Evolutionary conservation across 2,113 vertebrate species (phyloP), one percentile per base, ranked within the genome.

Genomic region (Struthio camelus): DNA sequence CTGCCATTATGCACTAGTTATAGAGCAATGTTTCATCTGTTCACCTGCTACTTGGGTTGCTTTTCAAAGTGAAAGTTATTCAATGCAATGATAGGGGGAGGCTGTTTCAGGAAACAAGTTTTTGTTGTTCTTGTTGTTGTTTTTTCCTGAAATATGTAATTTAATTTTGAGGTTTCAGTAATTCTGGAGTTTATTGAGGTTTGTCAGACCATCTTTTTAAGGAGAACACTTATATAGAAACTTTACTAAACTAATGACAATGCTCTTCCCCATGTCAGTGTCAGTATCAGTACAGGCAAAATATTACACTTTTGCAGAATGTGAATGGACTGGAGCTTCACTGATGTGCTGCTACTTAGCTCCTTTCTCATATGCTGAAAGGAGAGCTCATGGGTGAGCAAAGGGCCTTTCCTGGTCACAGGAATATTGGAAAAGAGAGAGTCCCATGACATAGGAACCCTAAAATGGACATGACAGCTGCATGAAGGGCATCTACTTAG

Each of bases 181-280:
- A 59, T 90, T 76, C 56, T 66, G 38, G 73, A 89, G 28, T 87
- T 94, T 87, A 90, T 88, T 87, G 48, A 46, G 56, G 13, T 87
- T 85, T 92, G 38, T 53, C 67, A 90, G 75, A 87, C 44, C 87
- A 75, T 78, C 18, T 79, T 54, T 79, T 89, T 92, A 91, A 4
- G 14, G 67, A 42, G 87, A 96, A 86, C 62, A 78, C 51, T 77
- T 92, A 28, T 16, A 61, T 9, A 85, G 9, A 62, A 46, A 87
- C 78, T 92, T 93, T 83, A 94, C 93, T 93, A 92, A 91, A 87
- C 19, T 82, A 94, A 95, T 93, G 75, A 10, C 36, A 92, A 89
- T 70, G 95, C 96, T 93, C 38, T 87, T 90, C 13, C 5, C 2
- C 30, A 40, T 83, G 78, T 85, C 70, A n/a, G n/a, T n/a, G n/a